These are phyloP conservation scores for Alviniconcha marisindica DNA, from an alignment of 1,140 invertebrate species.

Conservation along the genomic window DNA sequence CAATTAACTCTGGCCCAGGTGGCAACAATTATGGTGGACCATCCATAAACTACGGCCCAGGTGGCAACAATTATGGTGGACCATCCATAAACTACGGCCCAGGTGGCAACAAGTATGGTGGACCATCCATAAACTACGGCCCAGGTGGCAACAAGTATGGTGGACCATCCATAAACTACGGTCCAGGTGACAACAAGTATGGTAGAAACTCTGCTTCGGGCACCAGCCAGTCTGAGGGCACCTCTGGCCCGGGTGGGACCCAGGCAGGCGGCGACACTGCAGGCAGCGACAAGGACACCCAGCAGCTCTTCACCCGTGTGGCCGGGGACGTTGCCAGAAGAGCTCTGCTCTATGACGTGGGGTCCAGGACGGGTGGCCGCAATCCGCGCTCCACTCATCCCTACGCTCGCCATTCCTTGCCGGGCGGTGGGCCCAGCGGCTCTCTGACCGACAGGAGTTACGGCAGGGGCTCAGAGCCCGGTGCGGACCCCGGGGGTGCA, in stretches of 20 bases:
- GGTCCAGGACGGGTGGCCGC: no score
- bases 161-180: background rate
- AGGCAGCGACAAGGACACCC: background rate
- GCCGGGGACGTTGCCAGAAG: no score
- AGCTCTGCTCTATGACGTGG: no score
- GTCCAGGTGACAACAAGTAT: slow-evolving; percentile 2
- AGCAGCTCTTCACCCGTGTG: no score
- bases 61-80: background rate
- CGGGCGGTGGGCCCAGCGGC: no score
- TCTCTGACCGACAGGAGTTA: no score
- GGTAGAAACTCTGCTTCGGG: background rate
- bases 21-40: background rate
- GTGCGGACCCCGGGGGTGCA: no score
- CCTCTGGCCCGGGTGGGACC: background rate
- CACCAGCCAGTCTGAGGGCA: background rate
- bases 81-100: background rate
- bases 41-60: background rate
- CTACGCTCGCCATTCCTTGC: no score
- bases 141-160: background rate
- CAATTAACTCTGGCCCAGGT: background rate
- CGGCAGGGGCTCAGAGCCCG: no score
- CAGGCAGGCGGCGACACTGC: background rate
- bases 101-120: background rate
- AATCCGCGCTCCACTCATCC: no score
- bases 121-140: background rate